Evolutionary conservation across 2,888 invertebrate species (phyloP), one percentile per base, ranked within the genome.

Genomic region (Synanthedon andrenaeformis): DNA sequence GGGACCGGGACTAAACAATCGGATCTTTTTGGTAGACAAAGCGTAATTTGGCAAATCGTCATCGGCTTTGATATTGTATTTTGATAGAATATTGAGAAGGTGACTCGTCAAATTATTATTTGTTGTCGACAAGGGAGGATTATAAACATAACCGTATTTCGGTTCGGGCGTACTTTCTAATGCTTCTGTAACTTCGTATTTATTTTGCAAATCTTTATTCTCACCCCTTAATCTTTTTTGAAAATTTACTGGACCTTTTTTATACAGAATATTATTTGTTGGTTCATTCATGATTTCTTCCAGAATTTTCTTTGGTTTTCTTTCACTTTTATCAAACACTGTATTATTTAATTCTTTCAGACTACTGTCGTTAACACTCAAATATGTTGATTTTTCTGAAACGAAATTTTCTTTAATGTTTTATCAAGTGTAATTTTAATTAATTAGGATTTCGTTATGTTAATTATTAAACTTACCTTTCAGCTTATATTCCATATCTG

Each of bases 1-100:
- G 49, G 54, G 55, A 52, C 11, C 14, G 11, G 19, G 17, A 14
- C 12, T 13, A 14, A 45, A 45, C 13, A 17, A 14, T 23, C 11
- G 13, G 4, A 13, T 45, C 11, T 17, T 49, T 19, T 23, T 6
- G 5, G 19, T 12, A 17, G 49, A 49, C 55, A 75, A 53, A 28
- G 64, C 69, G 57, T 86, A 85, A 57, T 86, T 85, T 58, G 65
- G 62, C 3, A 80, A 59, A 42, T 68, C 60, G 55, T 82, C 81
- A 41, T 71, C 61, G 1, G 60, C 59, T 42, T 69, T 66, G 45
- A 83, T 82, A 52, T 81, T 79, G 52, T 86, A 82, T 62, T 76
- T 79, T 2, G 70, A 68, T 8, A 86, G 70, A 17, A 50, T 17
- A 28, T 53, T n/a, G 3, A 13, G 11, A 3, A 57, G 48, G n/a